Percentiles rank a stretch among this genome's conserved stretches.
These are phyloP conservation scores for Patella caerulea DNA, from an alignment of 2,888 invertebrate species.

Conservation along the genomic window DNA sequence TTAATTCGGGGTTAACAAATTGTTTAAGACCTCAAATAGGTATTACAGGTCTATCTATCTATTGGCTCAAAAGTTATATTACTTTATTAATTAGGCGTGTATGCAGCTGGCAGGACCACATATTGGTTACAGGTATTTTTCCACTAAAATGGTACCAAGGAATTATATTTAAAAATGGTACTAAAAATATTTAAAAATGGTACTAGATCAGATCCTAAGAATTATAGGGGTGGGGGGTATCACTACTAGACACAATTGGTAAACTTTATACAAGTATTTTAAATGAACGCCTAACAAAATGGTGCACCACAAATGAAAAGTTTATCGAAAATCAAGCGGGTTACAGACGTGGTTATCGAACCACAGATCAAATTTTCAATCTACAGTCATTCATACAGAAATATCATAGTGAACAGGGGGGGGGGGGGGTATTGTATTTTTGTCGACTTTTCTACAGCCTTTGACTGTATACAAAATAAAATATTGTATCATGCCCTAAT, in stretches of 20 bases:
- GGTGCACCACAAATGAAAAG: background rate
- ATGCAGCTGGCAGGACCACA: too few relatives aligned
- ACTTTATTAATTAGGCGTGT: too few relatives aligned
- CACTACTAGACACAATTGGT: background rate
- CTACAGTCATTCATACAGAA: background rate
- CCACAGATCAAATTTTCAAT: background rate
- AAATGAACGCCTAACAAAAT: background rate
- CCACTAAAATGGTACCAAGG: background rate
- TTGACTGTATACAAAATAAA: too few relatives aligned
- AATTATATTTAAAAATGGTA: background rate
- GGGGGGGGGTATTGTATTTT: too few relatives aligned
- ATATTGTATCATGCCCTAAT: too few relatives aligned
- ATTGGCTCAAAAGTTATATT: too few relatives aligned
- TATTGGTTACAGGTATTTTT: background rate
- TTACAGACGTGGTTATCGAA: background rate
- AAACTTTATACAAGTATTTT: background rate
- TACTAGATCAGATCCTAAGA: background rate
- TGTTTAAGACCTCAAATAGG: too few relatives aligned
- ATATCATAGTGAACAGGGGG: background rate
- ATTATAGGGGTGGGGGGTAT: background rate
- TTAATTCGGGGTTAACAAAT: too few relatives aligned
- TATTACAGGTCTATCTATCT: too few relatives aligned
- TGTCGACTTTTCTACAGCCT: too few relatives aligned
- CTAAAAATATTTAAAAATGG: background rate
- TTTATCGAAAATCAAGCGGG: background rate